These are phyloP conservation scores for Hybos culiciformis DNA, from an alignment of 2,888 invertebrate species.

Conservation along the genomic window DNA sequence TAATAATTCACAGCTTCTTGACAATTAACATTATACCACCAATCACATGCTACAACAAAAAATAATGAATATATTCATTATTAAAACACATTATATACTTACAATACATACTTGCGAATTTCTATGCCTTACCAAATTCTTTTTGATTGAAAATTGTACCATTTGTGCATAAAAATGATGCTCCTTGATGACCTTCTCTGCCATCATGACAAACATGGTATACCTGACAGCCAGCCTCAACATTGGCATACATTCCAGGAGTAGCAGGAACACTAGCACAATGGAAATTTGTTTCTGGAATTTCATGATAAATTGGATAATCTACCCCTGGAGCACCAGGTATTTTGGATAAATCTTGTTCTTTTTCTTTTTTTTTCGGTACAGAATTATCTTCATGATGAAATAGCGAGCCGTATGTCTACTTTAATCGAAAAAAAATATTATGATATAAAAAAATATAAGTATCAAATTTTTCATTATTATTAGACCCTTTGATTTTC, in stretches of 20 bases:
- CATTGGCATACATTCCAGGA: slow-evolving; percentile 84
- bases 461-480: no score
- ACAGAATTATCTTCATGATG: slow-evolving; percentile 23
- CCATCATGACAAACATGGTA: slow-evolving; percentile 82
- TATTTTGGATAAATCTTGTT: slow-evolving; percentile 67
- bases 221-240: slow-evolving; percentile 77
- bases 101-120: no score
- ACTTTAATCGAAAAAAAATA: no score
- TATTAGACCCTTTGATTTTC: no score
- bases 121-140: no score
- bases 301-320: slow-evolving; percentile 63
- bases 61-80: no score
- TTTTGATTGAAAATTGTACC: slow-evolving; percentile 77
- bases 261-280: slow-evolving; percentile 64
- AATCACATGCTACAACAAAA: slow-evolving; percentile 79
- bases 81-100: no score
- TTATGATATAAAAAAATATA: no score
- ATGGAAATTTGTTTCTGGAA: slow-evolving; percentile 66
- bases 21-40: slow-evolving; percentile 87
- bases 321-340: slow-evolving; percentile 69
- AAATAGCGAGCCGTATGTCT: slow-evolving; percentile 30
- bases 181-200: slow-evolving; percentile 69
- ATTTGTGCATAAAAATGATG: slow-evolving; percentile 71
- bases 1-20: slow-evolving; percentile 58
- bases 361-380: slow-evolving; percentile 38